phyloP scores from a whole-genome alignment of 2,888 invertebrate species.

The Tinea trinotella region DNA sequence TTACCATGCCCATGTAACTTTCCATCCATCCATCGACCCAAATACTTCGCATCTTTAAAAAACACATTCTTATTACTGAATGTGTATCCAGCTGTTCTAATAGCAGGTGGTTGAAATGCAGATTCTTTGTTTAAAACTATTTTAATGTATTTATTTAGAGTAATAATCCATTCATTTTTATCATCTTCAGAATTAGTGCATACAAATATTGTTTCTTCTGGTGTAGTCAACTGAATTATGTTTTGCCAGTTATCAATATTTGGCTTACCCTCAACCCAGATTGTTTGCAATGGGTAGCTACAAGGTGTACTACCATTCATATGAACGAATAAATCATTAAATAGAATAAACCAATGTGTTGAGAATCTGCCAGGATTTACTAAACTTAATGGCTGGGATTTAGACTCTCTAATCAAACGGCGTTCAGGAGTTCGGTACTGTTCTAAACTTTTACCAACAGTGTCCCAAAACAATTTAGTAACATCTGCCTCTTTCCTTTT shows the following conservation, averaged over 20 bases:
- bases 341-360: constrained; percentile 84
- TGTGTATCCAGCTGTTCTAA: constrained; percentile 79
- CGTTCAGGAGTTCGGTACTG: constrained; percentile 75
- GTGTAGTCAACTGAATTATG: constrained; percentile 79
- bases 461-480: constrained; percentile 83
- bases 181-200: constrained; percentile 77
- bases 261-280: constrained; percentile 86
- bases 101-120: constrained; percentile 77
- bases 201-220: constrained; percentile 83
- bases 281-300: constrained; percentile 77
- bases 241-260: constrained; percentile 76
- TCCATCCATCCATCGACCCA: constrained; percentile 86
- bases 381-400: constrained; percentile 77
- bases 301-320: constrained; percentile 77
- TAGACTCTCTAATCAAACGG: constrained; percentile 85
- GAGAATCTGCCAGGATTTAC: constrained; percentile 81
- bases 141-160: constrained; percentile 81
- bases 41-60: constrained; percentile 85
- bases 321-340: constrained; percentile 87
- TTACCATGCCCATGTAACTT: constrained; percentile 88
- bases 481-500: constrained; percentile 76
- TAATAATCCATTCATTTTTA: constrained; percentile 85
- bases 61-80: constrained; percentile 78
- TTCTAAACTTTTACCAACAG: constrained; percentile 75
- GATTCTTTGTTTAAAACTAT: constrained; percentile 74